Evolutionary conservation across 1,140 invertebrate genomes (phyloP).

Genomic region (Holcopasites calliopsidis): DNA sequence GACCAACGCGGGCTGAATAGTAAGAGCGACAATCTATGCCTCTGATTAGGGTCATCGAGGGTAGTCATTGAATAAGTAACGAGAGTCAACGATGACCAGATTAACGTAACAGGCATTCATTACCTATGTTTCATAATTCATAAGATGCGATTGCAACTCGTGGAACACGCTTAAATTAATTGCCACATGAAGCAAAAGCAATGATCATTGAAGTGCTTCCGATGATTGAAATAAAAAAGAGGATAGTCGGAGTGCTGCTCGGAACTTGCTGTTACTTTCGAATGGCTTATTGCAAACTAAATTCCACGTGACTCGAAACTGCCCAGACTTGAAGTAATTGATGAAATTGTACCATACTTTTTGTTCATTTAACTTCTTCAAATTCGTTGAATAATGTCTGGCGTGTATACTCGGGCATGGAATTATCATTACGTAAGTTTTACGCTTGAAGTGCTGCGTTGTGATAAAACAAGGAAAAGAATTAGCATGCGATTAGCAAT

Average conservation of each 20-base stretch:
- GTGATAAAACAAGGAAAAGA: no score
- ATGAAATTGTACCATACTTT: no score
- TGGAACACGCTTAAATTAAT: constrained; percentile 29
- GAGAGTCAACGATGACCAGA: constrained; percentile 21
- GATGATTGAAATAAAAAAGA: no score
- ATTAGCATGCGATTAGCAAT: background rate
- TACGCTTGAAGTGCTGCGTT: no score
- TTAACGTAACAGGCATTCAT: constrained; percentile 4
- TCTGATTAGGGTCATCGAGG: constrained; percentile 20
- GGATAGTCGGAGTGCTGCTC: no score
- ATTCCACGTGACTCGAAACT: no score
- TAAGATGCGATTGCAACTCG: background rate
- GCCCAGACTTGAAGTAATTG: no score
- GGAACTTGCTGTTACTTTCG: no score
- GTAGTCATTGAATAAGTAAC: constrained; percentile 17
- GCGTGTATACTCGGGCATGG: background rate
- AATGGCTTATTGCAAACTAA: no score
- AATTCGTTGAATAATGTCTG: background rate
- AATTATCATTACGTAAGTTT: background rate
- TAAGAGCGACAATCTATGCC: constrained; percentile 34
- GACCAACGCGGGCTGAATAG: constrained; percentile 33
- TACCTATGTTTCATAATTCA: constrained; percentile 5
- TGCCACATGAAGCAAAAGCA: constrained; percentile 12
- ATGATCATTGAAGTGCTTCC: no score
- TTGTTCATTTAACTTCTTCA: background rate